These are phyloP conservation scores for Oceanodroma tethys DNA, from an alignment of 2,113 vertebrate genomes.

Conservation along the genomic window DNA sequence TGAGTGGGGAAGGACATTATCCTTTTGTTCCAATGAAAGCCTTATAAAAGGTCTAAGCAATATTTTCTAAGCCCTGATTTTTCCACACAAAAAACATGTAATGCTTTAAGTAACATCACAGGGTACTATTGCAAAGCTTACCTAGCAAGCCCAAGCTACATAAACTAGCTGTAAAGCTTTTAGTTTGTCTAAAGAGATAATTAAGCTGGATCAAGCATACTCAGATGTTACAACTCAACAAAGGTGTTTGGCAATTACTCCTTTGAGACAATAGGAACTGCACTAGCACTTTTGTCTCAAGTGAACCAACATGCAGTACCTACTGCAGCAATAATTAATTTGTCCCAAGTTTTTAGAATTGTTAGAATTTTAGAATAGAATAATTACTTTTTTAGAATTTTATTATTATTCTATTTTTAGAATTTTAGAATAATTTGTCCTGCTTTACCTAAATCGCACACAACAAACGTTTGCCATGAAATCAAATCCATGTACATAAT, in stretches of 20 bases:
- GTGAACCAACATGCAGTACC: not conserved
- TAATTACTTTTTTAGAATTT: not conserved
- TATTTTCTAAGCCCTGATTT: not conserved
- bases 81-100: not conserved
- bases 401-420: not conserved
- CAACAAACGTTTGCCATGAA: not conserved
- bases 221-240: not conserved
- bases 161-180: constrained; percentile 40
- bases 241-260: constrained; percentile 18
- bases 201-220: constrained; percentile 24
- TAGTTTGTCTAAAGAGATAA: constrained; percentile 50
- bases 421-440: not conserved
- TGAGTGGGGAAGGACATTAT: not conserved
- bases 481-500: not conserved
- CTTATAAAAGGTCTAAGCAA: not conserved
- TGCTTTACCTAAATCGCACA: not conserved
- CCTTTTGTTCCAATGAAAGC: not conserved
- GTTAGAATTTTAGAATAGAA: not conserved
- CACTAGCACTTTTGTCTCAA: not conserved
- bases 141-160: constrained; percentile 1
- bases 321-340: not conserved
- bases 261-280: not conserved
- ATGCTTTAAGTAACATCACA: not conserved
- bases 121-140: not conserved
- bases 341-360: not conserved